A percentile compares a stretch with the other conserved stretches of the same genome.
phyloP scores from a whole-genome alignment of 2,888 invertebrate species.

The Acanthosepion pharaonis region DNA sequence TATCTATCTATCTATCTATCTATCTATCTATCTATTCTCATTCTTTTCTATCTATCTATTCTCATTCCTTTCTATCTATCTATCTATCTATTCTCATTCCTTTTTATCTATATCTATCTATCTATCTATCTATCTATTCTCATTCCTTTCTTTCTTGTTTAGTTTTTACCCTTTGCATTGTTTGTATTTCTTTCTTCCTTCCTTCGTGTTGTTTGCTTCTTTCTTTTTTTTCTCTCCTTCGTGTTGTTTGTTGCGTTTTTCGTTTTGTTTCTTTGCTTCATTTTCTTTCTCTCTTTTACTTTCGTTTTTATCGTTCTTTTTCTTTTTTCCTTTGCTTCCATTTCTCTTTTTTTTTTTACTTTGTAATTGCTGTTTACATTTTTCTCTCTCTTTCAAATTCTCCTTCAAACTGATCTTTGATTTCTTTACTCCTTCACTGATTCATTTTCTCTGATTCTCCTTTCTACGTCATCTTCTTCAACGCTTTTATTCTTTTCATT shows the following conservation, averaged over 20 bases:
- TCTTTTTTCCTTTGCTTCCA: not conserved
- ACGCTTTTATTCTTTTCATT: not conserved
- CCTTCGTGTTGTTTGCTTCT: not conserved
- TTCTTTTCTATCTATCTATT: too few species aligned
- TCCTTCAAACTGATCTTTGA: not conserved
- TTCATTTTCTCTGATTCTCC: not conserved
- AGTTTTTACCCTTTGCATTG: not conserved
- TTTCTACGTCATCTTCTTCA: not conserved
- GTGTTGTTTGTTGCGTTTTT: not conserved
- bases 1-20: too few species aligned
- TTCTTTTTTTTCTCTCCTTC: not conserved
- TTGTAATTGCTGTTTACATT: too few species aligned
- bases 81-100: too few species aligned
- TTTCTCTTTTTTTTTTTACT: not conserved
- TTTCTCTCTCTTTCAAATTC: not conserved
- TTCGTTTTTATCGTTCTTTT: not conserved
- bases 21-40: too few species aligned
- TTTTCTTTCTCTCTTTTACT: not conserved
- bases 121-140: too few species aligned
- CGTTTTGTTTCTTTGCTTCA: not conserved
- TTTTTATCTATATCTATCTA: too few species aligned
- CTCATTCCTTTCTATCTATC: too few species aligned
- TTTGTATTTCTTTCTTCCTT: not conserved
- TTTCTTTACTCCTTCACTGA: not conserved
- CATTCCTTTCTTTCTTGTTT: too few species aligned